phyloP scores from a whole-genome alignment of 2,113 vertebrate species.

The Halichoeres trimaculatus region DNA sequence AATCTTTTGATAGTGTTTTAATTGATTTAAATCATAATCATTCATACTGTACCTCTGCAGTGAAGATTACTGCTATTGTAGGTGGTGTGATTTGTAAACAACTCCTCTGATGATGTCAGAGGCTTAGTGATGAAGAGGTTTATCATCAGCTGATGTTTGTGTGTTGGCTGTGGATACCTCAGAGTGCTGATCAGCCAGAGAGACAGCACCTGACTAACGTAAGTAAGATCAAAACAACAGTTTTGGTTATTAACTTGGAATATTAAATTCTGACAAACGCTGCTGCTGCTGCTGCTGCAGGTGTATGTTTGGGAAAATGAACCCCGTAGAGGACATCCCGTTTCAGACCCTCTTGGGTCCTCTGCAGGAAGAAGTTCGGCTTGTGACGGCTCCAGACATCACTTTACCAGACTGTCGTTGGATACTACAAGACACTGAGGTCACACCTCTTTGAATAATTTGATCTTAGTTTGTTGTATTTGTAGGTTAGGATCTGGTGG shows the following conservation, averaged over 20 bases:
- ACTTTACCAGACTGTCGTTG: constrained; percentile 78
- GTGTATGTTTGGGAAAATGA: constrained; percentile 77
- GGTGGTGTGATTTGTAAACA: constrained; percentile 56
- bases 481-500: neutral
- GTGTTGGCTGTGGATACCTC: constrained; percentile 24
- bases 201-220: constrained; percentile 12
- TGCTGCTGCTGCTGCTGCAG: constrained; percentile 17
- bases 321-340: constrained; percentile 87
- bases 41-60: neutral
- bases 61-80: constrained; percentile 7
- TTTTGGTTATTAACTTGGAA: neutral
- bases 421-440: constrained; percentile 89
- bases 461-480: neutral
- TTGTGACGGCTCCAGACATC: constrained; percentile 69
- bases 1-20: too few species aligned
- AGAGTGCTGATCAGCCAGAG: neutral
- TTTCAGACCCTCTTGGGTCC: constrained; percentile 82
- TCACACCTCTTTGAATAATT: constrained; percentile 67
- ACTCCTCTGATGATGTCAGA: constrained; percentile 57
- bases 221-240: neutral
- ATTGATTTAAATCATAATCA: neutral
- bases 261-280: neutral
- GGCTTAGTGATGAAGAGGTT: constrained; percentile 74
- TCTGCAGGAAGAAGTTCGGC: constrained; percentile 55
- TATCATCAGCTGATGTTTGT: constrained; percentile 36